Evolutionary conservation across 2,888 invertebrate species (phyloP), one percentile per base, ranked within the genome.

Genomic region (Rhamphomyia laevipes): DNA sequence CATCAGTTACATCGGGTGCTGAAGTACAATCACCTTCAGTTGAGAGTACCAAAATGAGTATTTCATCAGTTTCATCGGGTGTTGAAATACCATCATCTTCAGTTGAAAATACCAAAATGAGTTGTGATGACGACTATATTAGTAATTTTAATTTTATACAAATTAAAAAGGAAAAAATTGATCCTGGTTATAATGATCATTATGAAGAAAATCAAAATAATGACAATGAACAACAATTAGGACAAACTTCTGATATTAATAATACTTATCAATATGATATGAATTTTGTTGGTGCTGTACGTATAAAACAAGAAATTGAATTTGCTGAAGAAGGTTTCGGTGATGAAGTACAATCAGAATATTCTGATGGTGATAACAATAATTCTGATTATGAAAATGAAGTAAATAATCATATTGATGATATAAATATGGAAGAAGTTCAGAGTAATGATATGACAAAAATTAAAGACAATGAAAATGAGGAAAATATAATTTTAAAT

Each of bases 21-120:
- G n/a, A n/a, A n/a, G n/a, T n/a, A n/a, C n/a, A 65, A 35, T 55
- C 67, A 7, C 63, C 66, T 56, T 63, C 63, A 2, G 53, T 65
- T n/a, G n/a, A n/a, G n/a, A n/a, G n/a, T n/a, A 41, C 54, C 67
- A 45, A 55, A 63, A 56, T n/a, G n/a, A n/a, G n/a, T n/a, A 66
- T 67, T 48, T 56, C 61, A 0, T 59, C 61, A 45, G 58, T 66
- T n/a, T 59, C 59, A 3, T 61, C 64, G 45, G 67, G 63, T 13
- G 59, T 44, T 2, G 31, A 37, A 4, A 45, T 45, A 12, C 33
- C 43, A 2, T 13, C 23, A 10, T 10, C 16, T 7, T 3, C 5
- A 15, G 9, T 21, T 12, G 43, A 37, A 6, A 43, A 30, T 18
- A 38, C n/a, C 11, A n/a, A 9, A 4, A 27, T 2, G 9, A 27